Conservation (phyloP, 2,888 invertebrate species). For the Aporophyla nigra region DNA sequence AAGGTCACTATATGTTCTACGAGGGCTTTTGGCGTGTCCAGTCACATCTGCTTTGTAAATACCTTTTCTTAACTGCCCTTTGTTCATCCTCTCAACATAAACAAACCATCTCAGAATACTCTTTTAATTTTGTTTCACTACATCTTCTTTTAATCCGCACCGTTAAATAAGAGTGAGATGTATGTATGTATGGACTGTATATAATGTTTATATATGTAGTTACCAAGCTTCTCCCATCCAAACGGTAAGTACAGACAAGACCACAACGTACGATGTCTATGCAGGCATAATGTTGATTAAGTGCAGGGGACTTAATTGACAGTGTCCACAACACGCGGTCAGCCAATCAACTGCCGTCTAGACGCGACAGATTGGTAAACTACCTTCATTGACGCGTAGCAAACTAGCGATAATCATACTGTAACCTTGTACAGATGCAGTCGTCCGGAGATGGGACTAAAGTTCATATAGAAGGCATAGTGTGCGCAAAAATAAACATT, state of each 20-base stretch:
- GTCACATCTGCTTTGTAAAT: too few relatives aligned
- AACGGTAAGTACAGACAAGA: conserved; percentile 6
- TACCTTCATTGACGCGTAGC: conserved; percentile 36
- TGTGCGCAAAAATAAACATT: neutral
- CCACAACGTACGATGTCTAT: conserved; percentile 15
- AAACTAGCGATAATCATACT: conserved; percentile 1
- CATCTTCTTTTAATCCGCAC: too few relatives aligned
- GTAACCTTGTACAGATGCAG: neutral
- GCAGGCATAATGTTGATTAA: conserved; percentile 53
- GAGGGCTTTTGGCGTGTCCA: too few relatives aligned
- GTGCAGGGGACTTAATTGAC: conserved; percentile 44
- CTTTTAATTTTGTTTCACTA: too few relatives aligned
- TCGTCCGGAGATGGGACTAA: neutral
- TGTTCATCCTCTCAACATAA: too few relatives aligned
- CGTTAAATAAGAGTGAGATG: too few relatives aligned
- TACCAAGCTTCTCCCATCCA: too few relatives aligned
- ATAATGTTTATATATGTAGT: too few relatives aligned
- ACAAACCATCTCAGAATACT: too few relatives aligned
- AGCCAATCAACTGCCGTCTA: conserved; percentile 46
- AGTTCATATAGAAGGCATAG: neutral
- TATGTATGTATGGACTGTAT: too few relatives aligned
- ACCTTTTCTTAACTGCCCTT: too few relatives aligned
- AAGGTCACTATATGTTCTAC: too few relatives aligned
- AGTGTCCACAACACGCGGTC: conserved; percentile 27
- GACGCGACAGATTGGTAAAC: conserved; percentile 42